Evolutionary conservation across 1,140 invertebrate species (phyloP).

Genomic region (Apis mellifera): Amel_HAv3.1 CM009940.2:7534001-7534500

Average conservation of each 20-base stretch:
- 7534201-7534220: slow-evolving; percentile 48
- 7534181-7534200: slow-evolving; percentile 39
- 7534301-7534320: slow-evolving; percentile 56
- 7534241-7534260: slow-evolving; percentile 72
- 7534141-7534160: slow-evolving; percentile 34
- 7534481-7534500: too few species aligned
- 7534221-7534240: slow-evolving; percentile 70
- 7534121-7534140: slow-evolving; percentile 48
- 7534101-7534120: slow-evolving; percentile 57
- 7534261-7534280: slow-evolving; percentile 66
- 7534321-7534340: slow-evolving; percentile 53
- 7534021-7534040: slow-evolving; percentile 58
- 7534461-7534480: too few species aligned
- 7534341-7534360: slow-evolving; percentile 61
- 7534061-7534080: slow-evolving; percentile 77
- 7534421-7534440: slow-evolving; percentile 85
- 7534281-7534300: slow-evolving; percentile 48
- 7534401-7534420: slow-evolving; percentile 91
- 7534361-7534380: slow-evolving; percentile 61
- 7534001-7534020: slow-evolving; percentile 45
- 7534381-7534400: slow-evolving; percentile 91
- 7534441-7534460: not conserved
- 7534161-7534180: slow-evolving; percentile 36
- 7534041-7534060: slow-evolving; percentile 77
- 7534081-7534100: slow-evolving; percentile 70